phyloP scores from a whole-genome alignment of 1,140 invertebrate species.

The Kradibia gibbosae region DNA sequence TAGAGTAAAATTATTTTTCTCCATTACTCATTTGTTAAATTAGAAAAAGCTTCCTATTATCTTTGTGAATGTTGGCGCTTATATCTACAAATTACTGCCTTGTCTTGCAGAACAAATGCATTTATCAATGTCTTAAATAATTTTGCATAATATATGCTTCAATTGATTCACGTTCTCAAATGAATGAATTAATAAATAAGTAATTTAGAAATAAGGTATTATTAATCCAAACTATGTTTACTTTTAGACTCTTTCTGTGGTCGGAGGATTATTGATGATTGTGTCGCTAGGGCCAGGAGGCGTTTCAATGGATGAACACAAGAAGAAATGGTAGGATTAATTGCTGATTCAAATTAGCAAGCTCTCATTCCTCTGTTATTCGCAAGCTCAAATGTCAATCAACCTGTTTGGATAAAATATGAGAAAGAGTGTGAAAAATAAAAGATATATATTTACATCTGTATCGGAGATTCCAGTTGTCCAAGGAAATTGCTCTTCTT shows the following conservation, averaged over 20 bases:
- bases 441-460: constrained; percentile 34
- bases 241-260: constrained; percentile 95
- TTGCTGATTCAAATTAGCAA: constrained; percentile 36
- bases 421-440: constrained; percentile 40
- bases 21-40: no score
- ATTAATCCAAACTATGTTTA: no score
- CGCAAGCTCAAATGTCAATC: constrained; percentile 40
- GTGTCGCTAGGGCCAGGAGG: constrained; percentile 98
- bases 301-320: constrained; percentile 99
- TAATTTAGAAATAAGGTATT: no score
- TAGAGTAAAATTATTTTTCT: no score
- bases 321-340: constrained; percentile 93
- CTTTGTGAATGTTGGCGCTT: no score
- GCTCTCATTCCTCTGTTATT: constrained; percentile 52
- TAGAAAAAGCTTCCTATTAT: no score
- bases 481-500: constrained; percentile 44
- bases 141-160: no score
- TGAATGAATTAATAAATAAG: no score
- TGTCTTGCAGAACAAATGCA: no score
- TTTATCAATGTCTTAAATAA: no score
- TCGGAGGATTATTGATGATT: constrained; percentile 99
- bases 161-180: no score
- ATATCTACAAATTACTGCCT: no score
- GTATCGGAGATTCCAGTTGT: constrained; percentile 30
- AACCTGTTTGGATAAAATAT: constrained; percentile 38